Evolutionary conservation across 2,797 vertebrate species (phyloP).

Genomic region (Fratercula arctica): DNA sequence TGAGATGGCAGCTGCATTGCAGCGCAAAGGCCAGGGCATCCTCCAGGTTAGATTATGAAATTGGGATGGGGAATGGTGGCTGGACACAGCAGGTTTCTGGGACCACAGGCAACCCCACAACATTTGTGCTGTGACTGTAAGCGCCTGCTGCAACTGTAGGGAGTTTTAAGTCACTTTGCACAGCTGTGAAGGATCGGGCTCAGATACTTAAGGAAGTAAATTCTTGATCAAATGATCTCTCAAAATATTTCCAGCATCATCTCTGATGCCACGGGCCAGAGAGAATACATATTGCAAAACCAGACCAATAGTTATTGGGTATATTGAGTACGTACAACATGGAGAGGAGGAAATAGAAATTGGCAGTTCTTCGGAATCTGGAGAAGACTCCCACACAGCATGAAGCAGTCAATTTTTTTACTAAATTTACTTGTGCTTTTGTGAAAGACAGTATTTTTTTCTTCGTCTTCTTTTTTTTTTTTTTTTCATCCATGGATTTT

Average conservation of each 20-base stretch:
- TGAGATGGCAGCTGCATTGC: not conserved
- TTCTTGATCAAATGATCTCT: not conserved
- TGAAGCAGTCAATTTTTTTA: not conserved
- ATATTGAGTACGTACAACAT: not conserved
- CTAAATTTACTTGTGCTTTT: not conserved
- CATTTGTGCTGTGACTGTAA: not conserved
- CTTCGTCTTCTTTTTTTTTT: not conserved
- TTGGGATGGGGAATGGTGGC: not conserved
- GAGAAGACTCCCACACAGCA: not conserved
- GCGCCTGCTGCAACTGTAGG: rapidly evolving
- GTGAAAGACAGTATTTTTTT: not conserved
- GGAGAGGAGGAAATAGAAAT: not conserved
- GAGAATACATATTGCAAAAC: not conserved
- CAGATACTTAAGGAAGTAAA: not conserved
- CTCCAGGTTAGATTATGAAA: not conserved
- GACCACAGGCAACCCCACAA: not conserved
- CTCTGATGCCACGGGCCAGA: not conserved
- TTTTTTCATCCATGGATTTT: not conserved
- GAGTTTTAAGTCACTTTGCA: not conserved
- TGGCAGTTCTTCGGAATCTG: not conserved
- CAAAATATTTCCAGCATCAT: not conserved
- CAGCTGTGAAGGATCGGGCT: not conserved
- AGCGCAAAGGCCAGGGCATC: not conserved
- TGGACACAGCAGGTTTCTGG: not conserved
- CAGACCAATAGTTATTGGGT: not conserved